These are phyloP conservation scores for Chelonoidis abingdonii DNA, from an alignment of 2,113 vertebrate genomes.

Conservation along the genomic window DNA sequence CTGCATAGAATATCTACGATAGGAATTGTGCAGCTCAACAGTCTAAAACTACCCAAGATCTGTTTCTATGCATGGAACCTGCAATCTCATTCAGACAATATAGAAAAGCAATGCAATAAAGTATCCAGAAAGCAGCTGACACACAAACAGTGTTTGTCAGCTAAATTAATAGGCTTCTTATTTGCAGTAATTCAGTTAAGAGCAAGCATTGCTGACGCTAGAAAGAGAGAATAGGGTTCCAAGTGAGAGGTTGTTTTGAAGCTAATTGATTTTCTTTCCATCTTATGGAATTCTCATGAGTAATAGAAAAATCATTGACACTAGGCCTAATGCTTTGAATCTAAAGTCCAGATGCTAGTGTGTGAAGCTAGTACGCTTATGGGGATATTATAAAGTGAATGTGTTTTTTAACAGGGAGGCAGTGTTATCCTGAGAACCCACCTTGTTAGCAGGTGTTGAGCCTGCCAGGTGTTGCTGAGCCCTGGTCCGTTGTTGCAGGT, in stretches of 20 bases:
- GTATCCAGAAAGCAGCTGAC: neutral
- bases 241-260: neutral
- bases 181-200: neutral
- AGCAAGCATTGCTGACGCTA: neutral
- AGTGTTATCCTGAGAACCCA: neutral
- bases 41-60: neutral
- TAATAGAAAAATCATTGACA: neutral
- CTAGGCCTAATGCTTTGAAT: neutral
- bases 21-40: neutral
- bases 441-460: neutral
- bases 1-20: neutral
- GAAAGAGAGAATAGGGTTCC: neutral
- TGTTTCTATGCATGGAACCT: neutral
- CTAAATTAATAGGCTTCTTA: neutral
- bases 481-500: neutral
- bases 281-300: neutral
- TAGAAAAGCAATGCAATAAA: neutral
- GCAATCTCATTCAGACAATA: neutral
- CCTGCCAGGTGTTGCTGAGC: neutral
- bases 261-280: neutral
- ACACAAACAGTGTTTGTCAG: neutral
- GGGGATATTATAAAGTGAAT: neutral
- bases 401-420: neutral
- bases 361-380: neutral
- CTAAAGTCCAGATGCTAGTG: neutral